These are phyloP conservation scores for human (Homo sapiens) DNA, from an alignment of 2,113 vertebrate species.

Conservation along the genomic window GRCh38 chr2:4471001-4471500, in stretches of 20 bases:
- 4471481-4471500: not conserved
- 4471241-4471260: too few relatives aligned
- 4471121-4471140: not conserved
- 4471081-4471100: too few relatives aligned
- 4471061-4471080: not conserved
- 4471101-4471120: not conserved
- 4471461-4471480: too few relatives aligned
- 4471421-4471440: too few relatives aligned
- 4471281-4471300: not conserved
- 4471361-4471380: not conserved
- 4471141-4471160: not conserved
- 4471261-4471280: not conserved
- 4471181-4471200: too few relatives aligned
- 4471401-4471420: too few relatives aligned
- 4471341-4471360: not conserved
- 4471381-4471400: too few relatives aligned
- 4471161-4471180: not conserved
- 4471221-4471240: too few relatives aligned
- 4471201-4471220: not conserved
- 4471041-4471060: not conserved
- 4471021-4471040: not conserved
- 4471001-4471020: not conserved
- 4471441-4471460: too few relatives aligned
- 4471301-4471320: not conserved
- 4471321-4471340: not conserved